phyloP scores from a whole-genome alignment of 2,797 vertebrate genomes.

The Oryzias sinensis region DNA sequence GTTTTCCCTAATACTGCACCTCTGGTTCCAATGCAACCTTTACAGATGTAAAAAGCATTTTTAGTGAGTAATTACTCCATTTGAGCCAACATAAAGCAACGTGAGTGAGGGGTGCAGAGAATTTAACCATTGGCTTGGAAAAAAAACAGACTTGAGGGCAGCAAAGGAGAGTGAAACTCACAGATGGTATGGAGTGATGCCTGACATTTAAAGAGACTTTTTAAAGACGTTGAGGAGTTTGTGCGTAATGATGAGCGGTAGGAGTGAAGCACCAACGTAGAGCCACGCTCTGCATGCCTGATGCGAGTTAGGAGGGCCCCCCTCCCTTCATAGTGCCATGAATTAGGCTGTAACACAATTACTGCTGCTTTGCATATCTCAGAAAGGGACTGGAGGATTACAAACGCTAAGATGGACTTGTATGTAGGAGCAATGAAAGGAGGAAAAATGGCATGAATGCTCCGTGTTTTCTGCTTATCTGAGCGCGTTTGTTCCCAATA shows the following conservation, averaged over 20 bases:
- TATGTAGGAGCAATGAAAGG: slow-evolving; percentile 53
- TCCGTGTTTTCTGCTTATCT: not conserved
- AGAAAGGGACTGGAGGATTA: slow-evolving; percentile 73
- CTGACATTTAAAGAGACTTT: slow-evolving; percentile 60
- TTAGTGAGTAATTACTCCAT: slow-evolving; percentile 13
- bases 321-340: slow-evolving; percentile 54
- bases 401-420: slow-evolving; percentile 73
- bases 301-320: slow-evolving; percentile 65
- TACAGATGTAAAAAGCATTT: slow-evolving; percentile 1
- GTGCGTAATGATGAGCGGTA: slow-evolving; percentile 66
- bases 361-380: slow-evolving; percentile 77
- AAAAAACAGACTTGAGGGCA: slow-evolving; percentile 39
- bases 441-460: slow-evolving; percentile 23
- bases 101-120: slow-evolving; percentile 24
- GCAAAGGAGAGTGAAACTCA: slow-evolving; percentile 42
- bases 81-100: slow-evolving; percentile 11
- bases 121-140: slow-evolving; percentile 25
- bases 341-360: slow-evolving; percentile 78
- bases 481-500: not conserved
- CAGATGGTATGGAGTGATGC: slow-evolving; percentile 48
- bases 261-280: slow-evolving; percentile 60
- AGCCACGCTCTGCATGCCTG: slow-evolving; percentile 68
- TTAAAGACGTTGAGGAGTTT: slow-evolving; percentile 62
- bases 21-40: not conserved
- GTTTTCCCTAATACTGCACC: no score